Evolutionary conservation across 2,888 invertebrate genomes (phyloP).

Genomic region (Mimachlamys varia): DNA sequence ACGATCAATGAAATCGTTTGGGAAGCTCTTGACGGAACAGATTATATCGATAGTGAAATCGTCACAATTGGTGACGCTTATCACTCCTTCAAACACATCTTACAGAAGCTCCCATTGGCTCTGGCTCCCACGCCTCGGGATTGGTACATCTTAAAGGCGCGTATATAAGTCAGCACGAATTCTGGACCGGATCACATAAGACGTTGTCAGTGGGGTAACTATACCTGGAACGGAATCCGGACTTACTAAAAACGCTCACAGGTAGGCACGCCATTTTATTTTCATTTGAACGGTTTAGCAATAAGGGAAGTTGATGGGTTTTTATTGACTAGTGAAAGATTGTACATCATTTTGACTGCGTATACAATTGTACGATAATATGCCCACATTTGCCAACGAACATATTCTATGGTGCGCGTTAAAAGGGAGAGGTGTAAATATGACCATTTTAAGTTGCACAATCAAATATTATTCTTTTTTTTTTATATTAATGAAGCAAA

Average conservation of each 20-base stretch:
- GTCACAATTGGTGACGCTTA: conserved; percentile 13
- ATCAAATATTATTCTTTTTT: too few species aligned
- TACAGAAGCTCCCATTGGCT: background rate
- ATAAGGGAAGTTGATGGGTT: too few species aligned
- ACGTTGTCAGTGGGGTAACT: conserved; percentile 1
- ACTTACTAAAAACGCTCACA: background rate
- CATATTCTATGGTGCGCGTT: too few species aligned
- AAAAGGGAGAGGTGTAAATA: too few species aligned
- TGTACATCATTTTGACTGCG: too few species aligned
- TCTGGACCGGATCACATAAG: background rate
- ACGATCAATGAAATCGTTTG: background rate
- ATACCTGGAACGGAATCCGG: background rate
- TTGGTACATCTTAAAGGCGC: background rate
- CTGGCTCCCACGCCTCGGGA: background rate
- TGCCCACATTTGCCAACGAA: too few species aligned
- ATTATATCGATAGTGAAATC: conserved; percentile 21
- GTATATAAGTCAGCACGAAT: background rate
- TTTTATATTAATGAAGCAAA: too few species aligned
- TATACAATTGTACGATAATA: too few species aligned
- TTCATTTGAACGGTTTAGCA: background rate
- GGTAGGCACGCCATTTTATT: background rate
- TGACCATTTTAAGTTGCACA: too few species aligned
- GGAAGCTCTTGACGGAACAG: conserved; percentile 14
- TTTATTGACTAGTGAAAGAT: too few species aligned
- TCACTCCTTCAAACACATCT: background rate